phyloP scores from a whole-genome alignment of 1,140 invertebrate genomes.

The Drosophila simulans region DNA sequence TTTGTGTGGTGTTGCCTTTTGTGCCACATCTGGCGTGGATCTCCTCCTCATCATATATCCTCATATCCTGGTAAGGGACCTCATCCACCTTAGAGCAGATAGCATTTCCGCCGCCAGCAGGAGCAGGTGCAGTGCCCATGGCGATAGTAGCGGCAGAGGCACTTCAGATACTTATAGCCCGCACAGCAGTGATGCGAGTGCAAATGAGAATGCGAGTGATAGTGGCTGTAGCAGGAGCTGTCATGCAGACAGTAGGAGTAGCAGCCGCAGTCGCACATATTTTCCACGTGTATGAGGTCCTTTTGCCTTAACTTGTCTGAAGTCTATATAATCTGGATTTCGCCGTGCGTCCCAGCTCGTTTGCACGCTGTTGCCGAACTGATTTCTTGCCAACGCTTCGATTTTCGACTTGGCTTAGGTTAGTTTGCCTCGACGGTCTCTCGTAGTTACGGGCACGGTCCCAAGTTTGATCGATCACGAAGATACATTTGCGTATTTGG shows the following conservation, averaged over 20 bases:
- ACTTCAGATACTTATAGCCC: conserved; percentile 79
- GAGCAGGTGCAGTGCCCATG: conserved; percentile 77
- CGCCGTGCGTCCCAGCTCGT: conserved; percentile 45
- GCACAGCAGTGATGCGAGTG: conserved; percentile 76
- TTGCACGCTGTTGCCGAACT: conserved; percentile 62
- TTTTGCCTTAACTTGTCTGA: neutral
- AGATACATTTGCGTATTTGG: conserved; percentile 76
- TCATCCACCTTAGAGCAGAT: conserved; percentile 59
- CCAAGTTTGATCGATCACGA: conserved; percentile 66
- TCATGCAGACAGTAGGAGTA: conserved; percentile 75
- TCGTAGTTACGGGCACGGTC: conserved; percentile 24
- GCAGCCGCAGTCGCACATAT: conserved; percentile 78
- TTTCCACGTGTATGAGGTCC: conserved; percentile 8
- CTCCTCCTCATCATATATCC: neutral
- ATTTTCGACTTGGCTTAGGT: conserved; percentile 78
- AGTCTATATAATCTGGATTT: conserved; percentile 4
- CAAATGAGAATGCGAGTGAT: conserved; percentile 58
- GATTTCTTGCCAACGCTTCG: conserved; percentile 75
- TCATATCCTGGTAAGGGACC: neutral
- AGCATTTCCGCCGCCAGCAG: conserved; percentile 76
- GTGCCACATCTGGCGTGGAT: conserved; percentile 2
- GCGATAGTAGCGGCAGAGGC: conserved; percentile 72
- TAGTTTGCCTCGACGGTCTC: conserved; percentile 40
- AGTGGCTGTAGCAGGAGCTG: conserved; percentile 70
- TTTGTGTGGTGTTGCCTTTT: conserved; percentile 38